These are phyloP conservation scores for Geotrupes spiniger DNA, from an alignment of 2,888 invertebrate genomes.

Conservation along the genomic window DNA sequence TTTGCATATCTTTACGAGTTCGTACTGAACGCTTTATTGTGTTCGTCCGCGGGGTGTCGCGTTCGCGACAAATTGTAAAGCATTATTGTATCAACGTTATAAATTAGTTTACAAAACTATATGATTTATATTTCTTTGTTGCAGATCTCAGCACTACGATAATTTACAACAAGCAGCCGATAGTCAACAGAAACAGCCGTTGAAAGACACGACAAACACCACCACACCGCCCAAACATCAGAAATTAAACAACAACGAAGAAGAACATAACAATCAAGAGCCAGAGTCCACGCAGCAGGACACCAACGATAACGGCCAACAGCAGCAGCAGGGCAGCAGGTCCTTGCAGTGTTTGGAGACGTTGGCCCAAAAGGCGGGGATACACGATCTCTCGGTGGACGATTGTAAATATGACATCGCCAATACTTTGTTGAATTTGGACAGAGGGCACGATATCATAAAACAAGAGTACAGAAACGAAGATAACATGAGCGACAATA, in stretches of 20 bases:
- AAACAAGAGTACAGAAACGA: slow-evolving; percentile 27
- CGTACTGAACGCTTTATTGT: too few species aligned
- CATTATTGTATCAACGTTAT: too few species aligned
- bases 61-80: too few species aligned
- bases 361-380: slow-evolving; percentile 68
- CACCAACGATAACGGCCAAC: slow-evolving; percentile 21
- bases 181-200: slow-evolving; percentile 46
- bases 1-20: too few species aligned
- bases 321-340: slow-evolving; percentile 43
- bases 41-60: too few species aligned
- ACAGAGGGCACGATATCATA: slow-evolving; percentile 51
- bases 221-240: slow-evolving; percentile 37
- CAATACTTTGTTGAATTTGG: slow-evolving; percentile 62
- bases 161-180: slow-evolving; percentile 56
- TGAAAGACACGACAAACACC: slow-evolving; percentile 50
- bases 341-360: slow-evolving; percentile 69
- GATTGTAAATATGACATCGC: slow-evolving; percentile 71
- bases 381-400: slow-evolving; percentile 62
- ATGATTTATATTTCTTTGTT: slow-evolving; percentile 35
- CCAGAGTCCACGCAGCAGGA: slow-evolving; percentile 46
- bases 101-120: neutral
- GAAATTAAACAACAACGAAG: slow-evolving; percentile 39
- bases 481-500: slow-evolving; percentile 44
- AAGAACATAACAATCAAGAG: slow-evolving; percentile 39
- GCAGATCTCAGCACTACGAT: slow-evolving; percentile 63